phyloP scores from a whole-genome alignment of 2,888 invertebrate genomes.

The Anoncus sp. region DNA sequence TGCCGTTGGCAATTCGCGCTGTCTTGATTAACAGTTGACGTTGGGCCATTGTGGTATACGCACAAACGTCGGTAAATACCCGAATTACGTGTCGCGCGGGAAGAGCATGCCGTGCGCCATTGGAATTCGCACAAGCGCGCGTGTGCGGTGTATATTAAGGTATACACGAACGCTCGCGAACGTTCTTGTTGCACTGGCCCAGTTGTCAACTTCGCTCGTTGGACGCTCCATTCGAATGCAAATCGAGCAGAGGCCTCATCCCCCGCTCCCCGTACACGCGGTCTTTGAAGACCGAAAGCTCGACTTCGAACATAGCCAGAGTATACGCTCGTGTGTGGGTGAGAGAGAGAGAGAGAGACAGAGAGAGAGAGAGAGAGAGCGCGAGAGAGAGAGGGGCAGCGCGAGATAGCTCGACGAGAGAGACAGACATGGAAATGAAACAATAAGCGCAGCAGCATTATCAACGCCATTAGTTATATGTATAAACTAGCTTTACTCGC shows the following conservation, averaged over 20 bases:
- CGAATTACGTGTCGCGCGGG: slow-evolving; percentile 67
- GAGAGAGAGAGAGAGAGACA: slow-evolving; percentile 5
- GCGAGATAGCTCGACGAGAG: no score
- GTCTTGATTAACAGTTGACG: slow-evolving; percentile 63
- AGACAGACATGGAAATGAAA: no score
- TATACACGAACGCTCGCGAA: slow-evolving; percentile 24
- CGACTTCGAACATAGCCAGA: slow-evolving; percentile 19
- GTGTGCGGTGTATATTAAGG: slow-evolving; percentile 39
- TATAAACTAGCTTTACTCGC: no score
- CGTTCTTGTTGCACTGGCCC: slow-evolving; percentile 50
- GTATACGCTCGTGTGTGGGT: slow-evolving; percentile 9
- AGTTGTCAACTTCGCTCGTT: slow-evolving; percentile 66
- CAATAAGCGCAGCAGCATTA: no score
- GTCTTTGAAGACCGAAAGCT: slow-evolving; percentile 37
- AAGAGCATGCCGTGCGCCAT: slow-evolving; percentile 44
- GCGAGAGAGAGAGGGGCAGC: no score
- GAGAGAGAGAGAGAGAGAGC: no score
- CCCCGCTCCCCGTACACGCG: slow-evolving; percentile 27
- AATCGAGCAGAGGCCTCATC: slow-evolving; percentile 63
- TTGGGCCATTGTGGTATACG: slow-evolving; percentile 60
- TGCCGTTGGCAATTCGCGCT: slow-evolving; percentile 34
- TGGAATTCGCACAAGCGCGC: slow-evolving; percentile 45
- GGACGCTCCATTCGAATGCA: slow-evolving; percentile 72
- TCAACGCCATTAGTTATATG: no score
- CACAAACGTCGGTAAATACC: slow-evolving; percentile 63